Base-by-base conservation (phyloP, 2,113 vertebrate species). In the Puma concolor region DNA sequence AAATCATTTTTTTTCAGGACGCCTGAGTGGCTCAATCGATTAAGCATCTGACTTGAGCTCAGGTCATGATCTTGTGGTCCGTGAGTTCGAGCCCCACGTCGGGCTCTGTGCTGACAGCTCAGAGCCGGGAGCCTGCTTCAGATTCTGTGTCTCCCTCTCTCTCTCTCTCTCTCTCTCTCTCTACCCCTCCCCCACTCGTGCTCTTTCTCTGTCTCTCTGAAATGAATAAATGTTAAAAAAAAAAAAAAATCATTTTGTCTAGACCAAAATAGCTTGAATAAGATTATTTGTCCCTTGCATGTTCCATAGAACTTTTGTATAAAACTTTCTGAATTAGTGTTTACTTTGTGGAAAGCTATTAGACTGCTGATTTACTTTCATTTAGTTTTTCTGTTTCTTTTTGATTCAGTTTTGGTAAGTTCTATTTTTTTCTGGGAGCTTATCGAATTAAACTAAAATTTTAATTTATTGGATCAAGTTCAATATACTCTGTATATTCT, bases 361-460 rank as follows among this genome's bases (percentile, higher is more conserved):
- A 71, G 91, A 97, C 6, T 95, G 41, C 0, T 91, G 29, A 17
- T 29, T 84, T 92, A 79, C 21, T 67, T 69, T 21, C 27, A 57
- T 82, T 95, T 84, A 87, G 71, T 91, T 33, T 88, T 87, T 57
- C 13, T 71, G 3, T 87, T 82, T 93, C 48, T 71, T 94, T 97
- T 54, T 87, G 19, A 74, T 19, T 77, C 8, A 54, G 0, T 84
- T 71, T 96, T 91, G 16, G 7, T 85, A 79, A 81, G 4, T 88
- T 86, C 36, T 29, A 1, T 83, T 83, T 89, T 87, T 84, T 33
- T 5, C 36, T 44, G 76, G 44, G 2, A 64, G 52, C 74, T 85
- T 86, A 48, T 36, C n/a, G 15, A 91, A 29, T 92, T 92, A 79
- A 71, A 80, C 16, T 72, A 25, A 67, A 71, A 0, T 48, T 96